Evolutionary conservation across 2,113 vertebrate genomes (phyloP).

Genomic region (Nesoenas mayeri): DNA sequence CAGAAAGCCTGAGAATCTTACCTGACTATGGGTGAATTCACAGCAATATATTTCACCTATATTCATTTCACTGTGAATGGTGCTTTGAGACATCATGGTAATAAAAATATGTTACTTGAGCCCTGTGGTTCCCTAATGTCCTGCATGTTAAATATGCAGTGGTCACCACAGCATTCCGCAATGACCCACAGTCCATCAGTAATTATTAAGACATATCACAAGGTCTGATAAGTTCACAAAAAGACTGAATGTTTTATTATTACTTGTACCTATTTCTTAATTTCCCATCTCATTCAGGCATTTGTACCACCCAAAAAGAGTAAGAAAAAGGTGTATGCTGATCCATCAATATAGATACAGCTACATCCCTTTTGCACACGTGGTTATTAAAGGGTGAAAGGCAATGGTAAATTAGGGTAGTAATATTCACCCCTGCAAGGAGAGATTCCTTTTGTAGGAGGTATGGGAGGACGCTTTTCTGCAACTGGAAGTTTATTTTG

Average conservation of each 20-base stretch:
- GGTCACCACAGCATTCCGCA: not conserved
- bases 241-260: not conserved
- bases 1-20: not conserved
- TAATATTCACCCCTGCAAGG: not conserved
- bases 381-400: not conserved
- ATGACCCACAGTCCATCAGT: not conserved
- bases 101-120: not conserved
- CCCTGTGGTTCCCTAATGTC: not conserved
- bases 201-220: not conserved
- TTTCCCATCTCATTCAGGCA: not conserved
- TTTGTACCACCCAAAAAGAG: not conserved
- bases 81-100: not conserved
- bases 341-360: not conserved
- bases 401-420: not conserved
- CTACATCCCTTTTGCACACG: not conserved
- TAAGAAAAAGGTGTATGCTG: not conserved
- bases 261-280: not conserved
- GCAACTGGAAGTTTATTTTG: not conserved
- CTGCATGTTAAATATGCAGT: not conserved
- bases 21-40: not conserved
- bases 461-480: not conserved
- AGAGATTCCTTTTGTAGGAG: not conserved
- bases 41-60: not conserved
- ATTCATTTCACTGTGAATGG: not conserved
- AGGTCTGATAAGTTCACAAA: not conserved